Conservation (phyloP, 2,888 invertebrate species). For the Lamellibrachia satsuma region DNA sequence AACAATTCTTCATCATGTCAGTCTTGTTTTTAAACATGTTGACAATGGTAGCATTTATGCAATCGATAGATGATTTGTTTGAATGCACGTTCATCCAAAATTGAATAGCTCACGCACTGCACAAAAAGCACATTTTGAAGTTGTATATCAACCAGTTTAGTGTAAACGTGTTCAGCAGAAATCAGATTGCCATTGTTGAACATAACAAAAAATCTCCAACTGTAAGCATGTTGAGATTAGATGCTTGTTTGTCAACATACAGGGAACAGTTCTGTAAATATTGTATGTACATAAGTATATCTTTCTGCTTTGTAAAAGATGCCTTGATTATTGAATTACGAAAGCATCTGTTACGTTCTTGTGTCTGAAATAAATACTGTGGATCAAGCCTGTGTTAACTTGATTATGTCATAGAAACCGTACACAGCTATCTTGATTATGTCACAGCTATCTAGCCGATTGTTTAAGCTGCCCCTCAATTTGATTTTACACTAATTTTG, state of each 20-base stretch:
- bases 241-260: background rate
- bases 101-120: background rate
- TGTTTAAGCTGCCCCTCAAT: no score
- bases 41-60: background rate
- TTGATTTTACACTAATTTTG: no score
- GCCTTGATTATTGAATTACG: background rate
- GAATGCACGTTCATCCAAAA: background rate
- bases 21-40: background rate
- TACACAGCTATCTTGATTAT: background rate
- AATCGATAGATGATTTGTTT: background rate
- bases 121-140: background rate
- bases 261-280: background rate
- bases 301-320: background rate
- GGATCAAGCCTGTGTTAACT: background rate
- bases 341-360: background rate
- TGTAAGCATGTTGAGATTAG: background rate
- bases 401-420: background rate
- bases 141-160: background rate
- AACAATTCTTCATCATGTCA: background rate
- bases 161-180: background rate
- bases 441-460: background rate
- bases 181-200: background rate
- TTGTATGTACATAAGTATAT: slow-evolving; percentile 12
- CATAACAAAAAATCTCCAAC: background rate
- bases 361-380: background rate